Base-by-base conservation (phyloP, 92 coral and sea anemone species). In the Isaurus tuberculatus region DNA sequence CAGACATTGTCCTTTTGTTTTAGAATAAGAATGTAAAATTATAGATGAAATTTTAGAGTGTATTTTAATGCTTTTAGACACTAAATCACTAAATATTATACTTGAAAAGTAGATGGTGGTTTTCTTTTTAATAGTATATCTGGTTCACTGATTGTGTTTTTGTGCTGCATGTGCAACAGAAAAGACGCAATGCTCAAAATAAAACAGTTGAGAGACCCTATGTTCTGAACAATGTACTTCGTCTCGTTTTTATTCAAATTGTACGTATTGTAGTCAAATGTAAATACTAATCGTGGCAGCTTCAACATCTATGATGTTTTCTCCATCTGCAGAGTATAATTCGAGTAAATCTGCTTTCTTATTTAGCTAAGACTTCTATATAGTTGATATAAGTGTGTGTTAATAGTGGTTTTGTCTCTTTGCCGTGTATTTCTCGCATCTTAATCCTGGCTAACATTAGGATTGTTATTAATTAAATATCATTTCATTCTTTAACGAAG, bases 371-470 rank as follows among this genome's bases (percentile, higher is more conserved):
- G 97, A 86, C 86, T 77, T 89, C 82, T 91, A 91, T 94, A 93
- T 87, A 91, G 86, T 87, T 61, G 72, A 40, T 79, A 77, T 91
- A 93, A 91, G 95, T 90, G 98, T 81, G 94, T 89, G 86, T 71
- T 93, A 93, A 89, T 93, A 93, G 78, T 89, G 91, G 98, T 93
- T 93, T 93, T 93, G 98, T 93, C 89, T 84, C 31, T 75, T 29
- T 26, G 80, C 79, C 91, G 94, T 93, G 94, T 93, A 79, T 78
- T 89, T 87, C 95, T 91, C 91, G 93, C 88, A 29, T 72, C 81
- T 85, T 93, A 93, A 93, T 93, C 98, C 95, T 89, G 71, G 29
- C 26, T 34, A 88, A 90, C 88, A 91, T 93, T 85, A 90, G 82
- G 75, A 83, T 37, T 72, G 98, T 93, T 91, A 93, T 93, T 93